A percentile compares a stretch with the other conserved stretches of the same genome.
phyloP scores from a whole-genome alignment of 2,113 vertebrate genomes.

The Fregetta grallaria region DNA sequence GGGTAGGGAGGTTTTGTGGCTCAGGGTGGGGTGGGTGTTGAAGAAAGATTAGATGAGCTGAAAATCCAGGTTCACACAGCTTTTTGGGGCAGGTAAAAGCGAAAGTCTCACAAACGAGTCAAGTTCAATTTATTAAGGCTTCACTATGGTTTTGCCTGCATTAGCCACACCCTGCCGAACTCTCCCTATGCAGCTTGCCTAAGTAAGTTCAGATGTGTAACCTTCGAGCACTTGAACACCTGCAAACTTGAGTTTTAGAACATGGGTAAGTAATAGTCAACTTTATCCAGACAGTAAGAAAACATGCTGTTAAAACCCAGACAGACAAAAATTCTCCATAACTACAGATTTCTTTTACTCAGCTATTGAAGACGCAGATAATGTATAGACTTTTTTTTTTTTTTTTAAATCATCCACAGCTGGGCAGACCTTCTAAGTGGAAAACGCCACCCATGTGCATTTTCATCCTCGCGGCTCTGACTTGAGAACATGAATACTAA shows the following conservation, averaged over 20 bases:
- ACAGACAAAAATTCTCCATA: background rate
- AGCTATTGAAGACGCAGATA: background rate
- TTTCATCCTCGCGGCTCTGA: background rate
- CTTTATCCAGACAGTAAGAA: constrained; percentile 13
- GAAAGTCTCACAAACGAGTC: background rate
- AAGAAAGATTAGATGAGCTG: background rate
- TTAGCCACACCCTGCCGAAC: background rate
- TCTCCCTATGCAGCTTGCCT: background rate
- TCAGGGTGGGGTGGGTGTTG: background rate
- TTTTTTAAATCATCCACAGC: background rate
- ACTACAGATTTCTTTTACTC: background rate
- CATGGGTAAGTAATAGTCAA: background rate
- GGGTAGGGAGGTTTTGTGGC: background rate
- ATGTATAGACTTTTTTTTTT: background rate
- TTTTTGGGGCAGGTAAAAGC: background rate
- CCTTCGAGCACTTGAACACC: background rate
- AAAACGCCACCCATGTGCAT: background rate
- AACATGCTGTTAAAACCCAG: background rate
- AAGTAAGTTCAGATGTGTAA: background rate
- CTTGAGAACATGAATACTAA: background rate
- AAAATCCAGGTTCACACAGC: background rate
- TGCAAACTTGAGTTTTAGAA: background rate
- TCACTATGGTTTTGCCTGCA: background rate
- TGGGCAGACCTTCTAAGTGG: background rate
- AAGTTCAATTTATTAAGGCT: background rate